Conservation (phyloP, 2,888 invertebrate genomes). For the Chesias legatella region DNA sequence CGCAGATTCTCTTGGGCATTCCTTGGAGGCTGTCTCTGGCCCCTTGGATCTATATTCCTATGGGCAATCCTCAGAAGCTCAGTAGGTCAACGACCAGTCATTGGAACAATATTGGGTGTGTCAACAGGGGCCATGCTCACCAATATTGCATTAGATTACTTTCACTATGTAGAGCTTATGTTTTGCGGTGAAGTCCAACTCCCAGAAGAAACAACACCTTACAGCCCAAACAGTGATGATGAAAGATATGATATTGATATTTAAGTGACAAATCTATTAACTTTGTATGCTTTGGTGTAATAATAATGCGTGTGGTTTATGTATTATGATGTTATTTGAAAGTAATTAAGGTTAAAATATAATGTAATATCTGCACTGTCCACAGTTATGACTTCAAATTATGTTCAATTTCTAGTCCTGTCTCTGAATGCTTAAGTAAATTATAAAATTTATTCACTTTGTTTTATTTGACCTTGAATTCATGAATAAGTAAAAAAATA, state of each 20-base stretch:
- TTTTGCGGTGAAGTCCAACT: slow-evolving; percentile 75
- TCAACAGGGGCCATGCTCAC: slow-evolving; percentile 84
- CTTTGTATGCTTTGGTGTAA: slow-evolving; percentile 23
- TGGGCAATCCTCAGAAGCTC: slow-evolving; percentile 93
- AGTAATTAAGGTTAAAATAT: slow-evolving; percentile 32
- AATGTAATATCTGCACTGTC: slow-evolving; percentile 25
- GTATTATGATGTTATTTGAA: slow-evolving; percentile 31
- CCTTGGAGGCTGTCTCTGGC: slow-evolving; percentile 89
- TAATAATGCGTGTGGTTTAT: slow-evolving; percentile 28
- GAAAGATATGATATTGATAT: slow-evolving; percentile 77
- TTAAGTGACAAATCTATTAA: slow-evolving; percentile 34
- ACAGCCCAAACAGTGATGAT: slow-evolving; percentile 75
- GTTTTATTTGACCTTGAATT: slow-evolving; percentile 7
- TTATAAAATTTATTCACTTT: slow-evolving; percentile 9
- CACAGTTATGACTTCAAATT: slow-evolving; percentile 31
- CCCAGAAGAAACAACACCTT: slow-evolving; percentile 59
- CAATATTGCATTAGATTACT: slow-evolving; percentile 82
- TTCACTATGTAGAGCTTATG: slow-evolving; percentile 82
- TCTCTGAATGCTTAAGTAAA: slow-evolving; percentile 37
- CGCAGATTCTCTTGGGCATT: slow-evolving; percentile 86
- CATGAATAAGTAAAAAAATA: not conserved
- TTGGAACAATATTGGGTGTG: slow-evolving; percentile 86
- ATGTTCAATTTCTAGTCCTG: slow-evolving; percentile 35
- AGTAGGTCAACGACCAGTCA: slow-evolving; percentile 84
- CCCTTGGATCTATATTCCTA: slow-evolving; percentile 92